phyloP scores from a whole-genome alignment of 2,797 vertebrate species.

The Pempheris klunzingeri region DNA sequence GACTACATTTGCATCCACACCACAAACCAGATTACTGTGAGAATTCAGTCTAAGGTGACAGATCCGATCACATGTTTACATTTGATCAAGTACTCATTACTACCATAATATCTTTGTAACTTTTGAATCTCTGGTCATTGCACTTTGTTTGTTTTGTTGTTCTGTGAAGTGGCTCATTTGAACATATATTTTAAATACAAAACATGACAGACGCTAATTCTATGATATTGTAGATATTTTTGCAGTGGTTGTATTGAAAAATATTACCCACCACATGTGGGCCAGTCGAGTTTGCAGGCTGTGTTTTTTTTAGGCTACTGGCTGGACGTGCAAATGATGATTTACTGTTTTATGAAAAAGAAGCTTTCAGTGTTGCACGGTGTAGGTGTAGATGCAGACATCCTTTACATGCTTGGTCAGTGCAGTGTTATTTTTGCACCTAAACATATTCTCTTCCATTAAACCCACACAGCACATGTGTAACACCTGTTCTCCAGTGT shows the following conservation, averaged over 20 bases:
- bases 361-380: slow-evolving; percentile 12
- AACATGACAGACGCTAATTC: background rate
- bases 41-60: background rate
- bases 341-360: background rate
- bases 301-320: background rate
- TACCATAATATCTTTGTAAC: too few relatives aligned
- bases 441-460: slow-evolving; percentile 34
- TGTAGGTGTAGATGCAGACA: slow-evolving; percentile 33
- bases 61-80: slow-evolving; percentile 1
- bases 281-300: background rate
- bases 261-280: too few relatives aligned
- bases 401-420: slow-evolving; percentile 30
- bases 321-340: background rate
- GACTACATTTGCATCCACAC: slow-evolving; percentile 32
- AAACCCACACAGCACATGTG: slow-evolving; percentile 50
- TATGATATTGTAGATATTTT: background rate
- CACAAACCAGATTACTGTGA: slow-evolving; percentile 1
- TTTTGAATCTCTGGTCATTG: too few relatives aligned
- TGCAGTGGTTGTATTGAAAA: background rate
- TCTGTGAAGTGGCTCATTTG: background rate
- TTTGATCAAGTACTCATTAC: background rate
- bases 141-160: background rate
- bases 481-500: slow-evolving; percentile 5
- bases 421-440: slow-evolving; percentile 31
- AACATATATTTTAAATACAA: background rate